These are phyloP conservation scores for Umimayanthus kanabou DNA, from an alignment of 92 coral and sea anemone species.

Conservation along the genomic window DNA sequence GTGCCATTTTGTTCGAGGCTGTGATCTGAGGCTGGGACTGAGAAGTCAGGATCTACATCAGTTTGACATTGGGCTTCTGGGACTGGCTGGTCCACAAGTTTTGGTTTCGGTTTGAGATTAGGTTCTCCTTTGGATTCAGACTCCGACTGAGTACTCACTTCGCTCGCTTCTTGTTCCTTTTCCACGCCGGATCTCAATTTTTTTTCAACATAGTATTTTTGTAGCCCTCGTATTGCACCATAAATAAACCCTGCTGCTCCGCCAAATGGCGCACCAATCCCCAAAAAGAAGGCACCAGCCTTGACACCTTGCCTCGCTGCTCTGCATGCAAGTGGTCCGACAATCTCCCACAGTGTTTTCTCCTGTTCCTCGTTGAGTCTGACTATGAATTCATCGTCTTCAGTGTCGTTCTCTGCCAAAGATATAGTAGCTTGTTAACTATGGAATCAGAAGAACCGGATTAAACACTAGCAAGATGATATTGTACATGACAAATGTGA, in stretches of 20 bases:
- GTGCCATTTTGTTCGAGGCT: neutral
- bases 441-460: neutral
- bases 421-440: neutral
- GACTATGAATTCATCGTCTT: neutral
- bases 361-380: constrained; percentile 15
- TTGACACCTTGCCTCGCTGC: neutral
- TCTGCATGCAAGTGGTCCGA: constrained; percentile 3
- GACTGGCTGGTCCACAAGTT: neutral
- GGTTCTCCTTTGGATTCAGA: neutral
- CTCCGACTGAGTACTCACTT: neutral
- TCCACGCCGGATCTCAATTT: neutral
- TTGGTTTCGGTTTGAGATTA: neutral
- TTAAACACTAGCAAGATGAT: neutral
- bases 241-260: constrained; percentile 22
- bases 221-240: constrained; percentile 13
- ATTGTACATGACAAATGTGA: no score
- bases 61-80: neutral
- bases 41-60: neutral
- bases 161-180: neutral
- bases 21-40: neutral
- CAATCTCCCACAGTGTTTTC: constrained; percentile 2
- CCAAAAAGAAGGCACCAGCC: neutral
- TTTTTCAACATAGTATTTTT: neutral
- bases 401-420: neutral
- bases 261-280: neutral